phyloP scores from a whole-genome alignment of 2,797 vertebrate species.

The Enteromius trimaculatus region DNA sequence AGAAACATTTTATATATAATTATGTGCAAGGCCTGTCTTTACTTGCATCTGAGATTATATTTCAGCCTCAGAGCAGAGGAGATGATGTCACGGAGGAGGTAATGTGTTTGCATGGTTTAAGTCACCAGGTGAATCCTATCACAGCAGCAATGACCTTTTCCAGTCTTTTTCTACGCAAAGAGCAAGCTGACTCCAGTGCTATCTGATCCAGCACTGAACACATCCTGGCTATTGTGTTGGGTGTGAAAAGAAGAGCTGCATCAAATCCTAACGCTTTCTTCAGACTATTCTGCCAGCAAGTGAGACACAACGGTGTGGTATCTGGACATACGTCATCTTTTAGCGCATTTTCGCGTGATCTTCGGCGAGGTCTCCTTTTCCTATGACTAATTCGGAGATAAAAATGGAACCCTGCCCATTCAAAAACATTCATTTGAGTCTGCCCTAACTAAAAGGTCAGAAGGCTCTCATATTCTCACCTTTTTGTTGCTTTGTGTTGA shows the following conservation, averaged over 20 bases:
- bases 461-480: conserved; percentile 25
- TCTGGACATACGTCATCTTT: conserved; percentile 40
- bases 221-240: conserved; percentile 44
- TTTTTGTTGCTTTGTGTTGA: conserved; percentile 36
- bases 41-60: conserved; percentile 47
- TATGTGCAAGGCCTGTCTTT: conserved; percentile 27
- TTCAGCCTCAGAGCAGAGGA: conserved; percentile 49
- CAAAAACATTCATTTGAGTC: conserved; percentile 28
- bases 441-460: conserved; percentile 27
- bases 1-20: conserved; percentile 49
- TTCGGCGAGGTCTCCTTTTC: conserved; percentile 20
- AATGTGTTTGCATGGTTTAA: conserved; percentile 26
- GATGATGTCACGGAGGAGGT: conserved; percentile 55
- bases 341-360: conserved; percentile 25
- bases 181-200: conserved; percentile 36
- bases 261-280: conserved; percentile 39
- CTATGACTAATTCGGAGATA: conserved; percentile 31
- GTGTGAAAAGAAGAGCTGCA: conserved; percentile 39
- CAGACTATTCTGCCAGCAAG: conserved; percentile 40
- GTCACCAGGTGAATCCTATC: conserved; percentile 41
- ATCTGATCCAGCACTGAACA: conserved; percentile 46
- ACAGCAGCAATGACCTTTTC: conserved; percentile 37
- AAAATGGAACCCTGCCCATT: conserved; percentile 41
- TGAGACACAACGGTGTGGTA: conserved; percentile 30
- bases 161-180: conserved; percentile 40